A percentile compares a stretch with the other conserved stretches of the same genome.
Conservation (phyloP, 2,797 vertebrate genomes). For the Columba guinea region DNA sequence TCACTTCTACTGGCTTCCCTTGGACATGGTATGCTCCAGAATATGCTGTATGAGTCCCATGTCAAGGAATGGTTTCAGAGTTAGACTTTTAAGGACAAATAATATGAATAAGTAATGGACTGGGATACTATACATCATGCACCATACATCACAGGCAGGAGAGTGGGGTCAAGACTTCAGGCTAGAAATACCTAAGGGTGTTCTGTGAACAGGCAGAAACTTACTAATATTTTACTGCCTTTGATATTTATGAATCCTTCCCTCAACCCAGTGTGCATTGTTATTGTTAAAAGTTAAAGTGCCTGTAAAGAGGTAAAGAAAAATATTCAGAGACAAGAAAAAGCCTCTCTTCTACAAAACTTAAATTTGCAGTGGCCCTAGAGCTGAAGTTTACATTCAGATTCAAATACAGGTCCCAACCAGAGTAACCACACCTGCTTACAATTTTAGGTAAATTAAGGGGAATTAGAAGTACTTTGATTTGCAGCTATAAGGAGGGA, state of each 20-base stretch:
- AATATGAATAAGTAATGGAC: not conserved
- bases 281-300: not conserved
- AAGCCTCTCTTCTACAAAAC: not conserved
- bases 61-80: not conserved
- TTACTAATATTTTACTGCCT: not conserved
- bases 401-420: not conserved
- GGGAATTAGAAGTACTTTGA: conserved; percentile 6
- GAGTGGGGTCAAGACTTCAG: not conserved
- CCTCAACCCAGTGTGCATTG: not conserved
- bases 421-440: not conserved
- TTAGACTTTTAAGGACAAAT: not conserved
- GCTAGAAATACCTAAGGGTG: not conserved
- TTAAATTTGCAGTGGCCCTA: not conserved
- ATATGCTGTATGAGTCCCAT: not conserved
- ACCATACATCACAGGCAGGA: not conserved
- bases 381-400: not conserved
- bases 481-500: not conserved
- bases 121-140: not conserved
- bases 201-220: not conserved
- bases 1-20: not conserved
- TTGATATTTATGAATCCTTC: not conserved
- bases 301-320: not conserved
- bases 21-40: not conserved
- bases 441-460: conserved; percentile 1
- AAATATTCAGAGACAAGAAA: not conserved